Evolutionary conservation across 2,888 invertebrate species (phyloP).

Genomic region (Apodemia duryi): DNA sequence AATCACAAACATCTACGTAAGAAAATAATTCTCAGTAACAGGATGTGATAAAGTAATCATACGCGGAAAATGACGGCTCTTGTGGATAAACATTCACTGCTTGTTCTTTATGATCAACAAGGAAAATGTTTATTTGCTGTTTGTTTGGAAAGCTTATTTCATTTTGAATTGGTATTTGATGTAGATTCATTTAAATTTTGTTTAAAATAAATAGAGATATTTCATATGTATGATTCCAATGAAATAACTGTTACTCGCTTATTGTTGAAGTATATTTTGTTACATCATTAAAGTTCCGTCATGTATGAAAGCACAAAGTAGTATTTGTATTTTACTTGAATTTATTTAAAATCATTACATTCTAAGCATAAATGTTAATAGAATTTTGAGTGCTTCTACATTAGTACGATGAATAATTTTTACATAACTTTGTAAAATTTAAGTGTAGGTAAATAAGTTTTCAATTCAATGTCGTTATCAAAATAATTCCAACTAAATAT

Average conservation of each 20-base stretch:
- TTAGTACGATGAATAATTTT: too few relatives aligned
- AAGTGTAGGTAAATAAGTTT: too few relatives aligned
- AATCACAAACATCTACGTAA: background rate
- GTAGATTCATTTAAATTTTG: background rate
- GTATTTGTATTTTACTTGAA: background rate
- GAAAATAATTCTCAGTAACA: constrained; percentile 47
- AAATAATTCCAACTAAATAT: too few relatives aligned
- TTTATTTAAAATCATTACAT: background rate
- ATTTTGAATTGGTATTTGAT: background rate
- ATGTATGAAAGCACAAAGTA: background rate
- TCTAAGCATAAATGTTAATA: background rate
- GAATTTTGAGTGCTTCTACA: background rate
- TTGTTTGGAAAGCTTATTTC: background rate
- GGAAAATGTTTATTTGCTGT: constrained; percentile 6
- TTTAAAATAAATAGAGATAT: background rate
- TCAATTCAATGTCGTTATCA: too few relatives aligned
- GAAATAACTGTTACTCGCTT: background rate
- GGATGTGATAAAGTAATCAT: constrained; percentile 42
- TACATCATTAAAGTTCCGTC: constrained; percentile 7
- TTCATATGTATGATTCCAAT: background rate
- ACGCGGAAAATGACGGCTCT: constrained; percentile 43
- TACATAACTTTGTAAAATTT: too few relatives aligned
- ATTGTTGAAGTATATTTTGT: background rate
- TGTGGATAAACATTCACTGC: constrained; percentile 38
- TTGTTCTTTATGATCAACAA: constrained; percentile 37